A percentile compares a stretch with the other conserved stretches of the same genome.
phyloP scores from a whole-genome alignment of 64 coral and sea anemone species.

The Astreopora myriophthalma region DNA sequence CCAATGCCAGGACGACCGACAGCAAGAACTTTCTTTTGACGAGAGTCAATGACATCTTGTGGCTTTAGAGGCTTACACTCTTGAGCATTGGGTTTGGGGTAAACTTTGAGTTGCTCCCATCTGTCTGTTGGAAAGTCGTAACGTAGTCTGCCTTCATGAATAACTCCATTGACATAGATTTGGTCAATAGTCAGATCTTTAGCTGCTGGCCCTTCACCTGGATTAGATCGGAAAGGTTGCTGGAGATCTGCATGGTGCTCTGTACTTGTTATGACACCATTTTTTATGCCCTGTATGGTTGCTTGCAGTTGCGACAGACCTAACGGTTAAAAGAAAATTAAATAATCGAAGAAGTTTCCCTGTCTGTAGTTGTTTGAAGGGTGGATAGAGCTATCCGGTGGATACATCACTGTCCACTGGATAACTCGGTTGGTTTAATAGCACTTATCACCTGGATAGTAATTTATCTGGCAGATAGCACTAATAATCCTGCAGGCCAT shows the following conservation, averaged over 20 bases:
- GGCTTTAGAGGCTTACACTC: not conserved
- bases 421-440: too few species aligned
- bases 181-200: conserved; percentile 1
- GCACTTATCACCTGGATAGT: too few species aligned
- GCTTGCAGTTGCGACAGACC: not conserved
- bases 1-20: conserved; percentile 62
- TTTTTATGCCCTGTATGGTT: not conserved
- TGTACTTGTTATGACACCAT: not conserved
- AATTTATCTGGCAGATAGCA: too few species aligned
- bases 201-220: not conserved
- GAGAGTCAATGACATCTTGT: not conserved
- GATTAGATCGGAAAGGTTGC: conserved; percentile 22
- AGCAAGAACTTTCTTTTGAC: conserved; percentile 43
- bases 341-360: too few species aligned
- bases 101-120: not conserved
- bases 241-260: not conserved
- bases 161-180: conserved; percentile 55
- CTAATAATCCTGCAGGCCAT: too few species aligned
- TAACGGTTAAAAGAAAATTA: not conserved
- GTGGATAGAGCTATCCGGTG: too few species aligned
- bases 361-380: too few species aligned
- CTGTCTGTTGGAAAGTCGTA: conserved; percentile 17
- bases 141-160: conserved; percentile 35
- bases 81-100: not conserved
- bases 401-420: too few species aligned